phyloP scores from a whole-genome alignment of 2,113 vertebrate genomes.

The Urocitellus parryii region DNA sequence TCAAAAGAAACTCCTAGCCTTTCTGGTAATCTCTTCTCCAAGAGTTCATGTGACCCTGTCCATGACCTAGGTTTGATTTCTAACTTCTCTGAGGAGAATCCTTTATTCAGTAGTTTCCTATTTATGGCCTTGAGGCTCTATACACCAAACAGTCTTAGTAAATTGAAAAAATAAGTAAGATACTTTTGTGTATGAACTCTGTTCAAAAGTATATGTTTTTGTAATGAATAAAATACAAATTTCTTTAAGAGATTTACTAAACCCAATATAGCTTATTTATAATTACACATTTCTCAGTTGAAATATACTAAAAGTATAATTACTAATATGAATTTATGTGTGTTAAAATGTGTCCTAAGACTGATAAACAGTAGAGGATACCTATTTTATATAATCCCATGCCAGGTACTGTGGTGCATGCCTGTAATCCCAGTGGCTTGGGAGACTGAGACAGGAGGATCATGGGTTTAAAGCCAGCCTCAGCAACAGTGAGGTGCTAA shows the following conservation, averaged over 20 bases:
- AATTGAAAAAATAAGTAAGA: background rate
- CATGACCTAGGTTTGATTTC: background rate
- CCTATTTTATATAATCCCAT: background rate
- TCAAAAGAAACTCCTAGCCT: background rate
- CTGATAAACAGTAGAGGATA: background rate
- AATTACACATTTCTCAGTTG: background rate
- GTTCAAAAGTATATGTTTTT: background rate
- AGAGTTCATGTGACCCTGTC: background rate
- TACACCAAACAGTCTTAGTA: background rate
- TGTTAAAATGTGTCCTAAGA: background rate
- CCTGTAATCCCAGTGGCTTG: too few relatives aligned
- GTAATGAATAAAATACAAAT: background rate
- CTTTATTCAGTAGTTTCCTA: background rate
- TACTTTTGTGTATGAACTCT: slow-evolving; percentile 12
- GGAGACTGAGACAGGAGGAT: too few relatives aligned
- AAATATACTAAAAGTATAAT: background rate
- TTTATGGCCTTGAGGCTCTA: background rate
- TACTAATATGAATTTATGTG: background rate
- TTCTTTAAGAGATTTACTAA: background rate
- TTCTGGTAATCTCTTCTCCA: background rate
- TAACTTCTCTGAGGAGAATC: background rate
- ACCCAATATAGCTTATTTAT: background rate
- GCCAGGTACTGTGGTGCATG: too few relatives aligned
- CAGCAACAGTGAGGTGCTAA: too few relatives aligned
- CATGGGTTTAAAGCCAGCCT: too few relatives aligned